Evolutionary conservation across 2,797 vertebrate species (phyloP).

Genomic region (Gastrophryne carolinensis): DNA sequence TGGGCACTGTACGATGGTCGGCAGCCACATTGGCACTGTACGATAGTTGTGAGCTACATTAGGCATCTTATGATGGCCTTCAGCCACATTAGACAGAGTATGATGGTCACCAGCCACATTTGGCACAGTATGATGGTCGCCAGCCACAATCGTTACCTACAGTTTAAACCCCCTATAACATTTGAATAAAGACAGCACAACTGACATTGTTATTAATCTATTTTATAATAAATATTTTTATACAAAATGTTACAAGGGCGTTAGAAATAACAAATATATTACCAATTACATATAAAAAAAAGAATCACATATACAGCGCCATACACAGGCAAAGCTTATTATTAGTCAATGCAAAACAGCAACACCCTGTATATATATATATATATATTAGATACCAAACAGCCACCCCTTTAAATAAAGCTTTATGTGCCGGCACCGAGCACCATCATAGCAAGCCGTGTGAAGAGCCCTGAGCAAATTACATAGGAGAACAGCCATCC

Average conservation of each 20-base stretch:
- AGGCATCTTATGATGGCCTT: too few species aligned
- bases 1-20: too few species aligned
- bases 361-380: neutral
- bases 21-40: too few species aligned
- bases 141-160: too few species aligned
- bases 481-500: neutral
- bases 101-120: too few species aligned
- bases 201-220: neutral
- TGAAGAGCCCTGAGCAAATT: neutral
- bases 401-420: slow-evolving; percentile 7
- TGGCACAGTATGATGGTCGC: too few species aligned
- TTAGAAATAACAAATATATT: neutral
- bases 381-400: neutral
- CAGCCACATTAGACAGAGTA: too few species aligned
- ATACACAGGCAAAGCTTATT: neutral
- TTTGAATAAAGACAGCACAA: neutral
- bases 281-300: neutral
- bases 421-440: neutral
- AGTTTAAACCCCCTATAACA: too few species aligned
- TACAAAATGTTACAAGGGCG: slow-evolving; percentile 20
- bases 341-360: neutral
- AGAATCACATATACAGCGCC: neutral
- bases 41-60: too few species aligned
- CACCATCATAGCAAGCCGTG: neutral
- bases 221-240: slow-evolving; percentile 20